A percentile compares a stretch with the other conserved stretches of the same genome.
phyloP scores from a whole-genome alignment of 2,797 vertebrate genomes.

The Hoplostethus atlanticus region DNA sequence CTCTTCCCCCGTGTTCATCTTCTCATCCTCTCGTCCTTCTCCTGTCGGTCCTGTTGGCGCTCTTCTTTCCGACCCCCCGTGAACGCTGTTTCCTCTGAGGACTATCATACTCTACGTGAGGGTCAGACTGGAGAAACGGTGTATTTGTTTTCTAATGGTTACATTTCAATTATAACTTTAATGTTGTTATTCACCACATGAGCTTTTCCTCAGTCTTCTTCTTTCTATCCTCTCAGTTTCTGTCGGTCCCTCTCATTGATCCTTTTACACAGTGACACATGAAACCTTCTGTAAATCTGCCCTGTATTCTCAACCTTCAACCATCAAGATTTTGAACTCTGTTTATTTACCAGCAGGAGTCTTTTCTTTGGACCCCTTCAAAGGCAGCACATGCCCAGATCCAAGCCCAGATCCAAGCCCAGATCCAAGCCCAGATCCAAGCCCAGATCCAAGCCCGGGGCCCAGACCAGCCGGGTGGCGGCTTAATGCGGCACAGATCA shows the following conservation, averaged over 20 bases:
- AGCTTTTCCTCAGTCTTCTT: neutral
- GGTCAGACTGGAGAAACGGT: too few relatives aligned
- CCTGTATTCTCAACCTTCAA: conserved; percentile 56
- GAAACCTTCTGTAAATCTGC: conserved; percentile 44
- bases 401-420: too few relatives aligned
- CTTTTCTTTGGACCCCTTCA: conserved; percentile 73
- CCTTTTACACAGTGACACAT: neutral
- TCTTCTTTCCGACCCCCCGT: neutral
- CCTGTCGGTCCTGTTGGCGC: conserved; percentile 26
- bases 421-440: too few relatives aligned
- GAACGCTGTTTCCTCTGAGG: neutral
- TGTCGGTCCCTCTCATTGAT: conserved; percentile 1
- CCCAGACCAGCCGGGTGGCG: conserved; percentile 57
- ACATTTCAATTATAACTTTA: too few relatives aligned
- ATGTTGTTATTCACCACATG: conserved; percentile 12
- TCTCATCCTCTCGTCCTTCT: conserved; percentile 29
- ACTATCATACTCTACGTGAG: neutral
- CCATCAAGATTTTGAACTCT: conserved; percentile 62
- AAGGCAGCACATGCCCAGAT: conserved; percentile 73
- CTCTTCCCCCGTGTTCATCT: conserved; percentile 4
- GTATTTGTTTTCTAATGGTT: neutral
- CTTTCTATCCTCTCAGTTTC: neutral
- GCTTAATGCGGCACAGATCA: conserved; percentile 68
- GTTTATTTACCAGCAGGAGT: conserved; percentile 76
- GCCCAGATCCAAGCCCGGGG: conserved; percentile 56